Base-by-base conservation (phyloP, 2,113 vertebrate genomes). In the Haemorhous mexicanus region DNA sequence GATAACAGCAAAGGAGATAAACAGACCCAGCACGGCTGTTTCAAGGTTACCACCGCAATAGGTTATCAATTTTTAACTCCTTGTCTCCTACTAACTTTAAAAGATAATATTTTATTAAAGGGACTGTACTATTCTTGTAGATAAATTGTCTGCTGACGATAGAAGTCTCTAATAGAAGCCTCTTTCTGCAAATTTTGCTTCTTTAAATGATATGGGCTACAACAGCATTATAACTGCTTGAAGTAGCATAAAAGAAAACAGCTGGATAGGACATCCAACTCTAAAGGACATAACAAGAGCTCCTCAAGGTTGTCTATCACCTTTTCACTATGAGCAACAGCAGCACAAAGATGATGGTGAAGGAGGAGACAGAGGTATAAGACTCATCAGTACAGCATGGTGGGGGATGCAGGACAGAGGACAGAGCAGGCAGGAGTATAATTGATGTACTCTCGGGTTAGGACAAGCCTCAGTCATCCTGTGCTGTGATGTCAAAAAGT, bases 1-100 rank as follows among this genome's bases (percentile, higher is more conserved):
- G 87, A 86, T 91, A 96, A 86, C 70, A 35, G 37, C 24, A 83
- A 78, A 85, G 35, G 23, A 84, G 86, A 86, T 96, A 96, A 94
- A 47, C 62, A 27, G 33, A 62, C 39, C 13, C 33, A 80, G 75
- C 58, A 50, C 17, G 9, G n/a, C 30, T 82, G n/a, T 55, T 79
- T 33, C 82, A 94, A 96, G 80, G 81, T 80, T 93, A 91, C 44
- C 55, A 13, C 26, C 83, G 70, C 82, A 79, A 61, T 5, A 82
- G 8, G 12, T 56, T 27, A 94, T 91, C 62, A 83, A 5, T 80
- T 79, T 94, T 96, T 95, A 88, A 79, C 59, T 87, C 37, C 85
- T 88, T 66, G 69, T 39, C 28, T 78, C 41, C 17, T 41, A 73
- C 22, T 32, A 84, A 61, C 49, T 91, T 89, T 52, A 66, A 73